phyloP scores from a whole-genome alignment of 2,797 vertebrate genomes.

The Eremophila alpestris region DNA sequence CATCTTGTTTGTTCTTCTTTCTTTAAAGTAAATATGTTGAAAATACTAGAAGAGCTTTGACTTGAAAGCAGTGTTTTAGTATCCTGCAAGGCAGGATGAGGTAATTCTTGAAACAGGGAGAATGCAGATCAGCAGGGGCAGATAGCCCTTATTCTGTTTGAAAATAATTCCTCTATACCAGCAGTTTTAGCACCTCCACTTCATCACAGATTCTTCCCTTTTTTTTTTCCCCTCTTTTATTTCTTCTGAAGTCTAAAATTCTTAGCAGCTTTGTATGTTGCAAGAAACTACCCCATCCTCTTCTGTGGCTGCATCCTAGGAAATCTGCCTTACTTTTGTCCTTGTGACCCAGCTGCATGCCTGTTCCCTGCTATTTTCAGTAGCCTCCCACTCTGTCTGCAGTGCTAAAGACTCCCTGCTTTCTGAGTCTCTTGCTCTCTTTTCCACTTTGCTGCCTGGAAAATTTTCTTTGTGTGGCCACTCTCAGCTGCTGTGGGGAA shows the following conservation, averaged over 20 bases:
- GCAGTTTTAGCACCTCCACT: not conserved
- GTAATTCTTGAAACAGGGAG: not conserved
- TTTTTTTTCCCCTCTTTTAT: not conserved
- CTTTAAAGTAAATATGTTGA: not conserved
- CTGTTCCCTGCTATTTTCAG: conserved; percentile 35
- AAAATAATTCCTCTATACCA: not conserved
- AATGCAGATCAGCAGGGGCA: not conserved
- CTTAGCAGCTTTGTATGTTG: not conserved
- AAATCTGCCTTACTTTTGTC: not conserved
- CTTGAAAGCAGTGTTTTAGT: not conserved
- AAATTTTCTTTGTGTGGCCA: not conserved
- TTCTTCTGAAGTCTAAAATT: not conserved
- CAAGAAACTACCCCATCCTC: not conserved
- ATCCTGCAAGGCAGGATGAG: not conserved
- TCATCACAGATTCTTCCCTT: not conserved
- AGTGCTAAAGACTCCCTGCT: not conserved
- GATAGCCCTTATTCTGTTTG: not conserved
- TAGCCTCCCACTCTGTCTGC: conserved; percentile 32
- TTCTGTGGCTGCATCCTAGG: not conserved
- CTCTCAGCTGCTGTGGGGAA: not conserved
- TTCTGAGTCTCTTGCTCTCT: not conserved
- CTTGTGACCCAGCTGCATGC: not conserved
- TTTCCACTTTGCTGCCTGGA: not conserved
- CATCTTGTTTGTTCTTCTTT: not conserved
- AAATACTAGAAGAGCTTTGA: not conserved